A percentile compares a stretch with the other conserved stretches of the same genome.
Evolutionary conservation across 2,888 invertebrate species (phyloP).

Genomic region (Strigamia maritima): DNA sequence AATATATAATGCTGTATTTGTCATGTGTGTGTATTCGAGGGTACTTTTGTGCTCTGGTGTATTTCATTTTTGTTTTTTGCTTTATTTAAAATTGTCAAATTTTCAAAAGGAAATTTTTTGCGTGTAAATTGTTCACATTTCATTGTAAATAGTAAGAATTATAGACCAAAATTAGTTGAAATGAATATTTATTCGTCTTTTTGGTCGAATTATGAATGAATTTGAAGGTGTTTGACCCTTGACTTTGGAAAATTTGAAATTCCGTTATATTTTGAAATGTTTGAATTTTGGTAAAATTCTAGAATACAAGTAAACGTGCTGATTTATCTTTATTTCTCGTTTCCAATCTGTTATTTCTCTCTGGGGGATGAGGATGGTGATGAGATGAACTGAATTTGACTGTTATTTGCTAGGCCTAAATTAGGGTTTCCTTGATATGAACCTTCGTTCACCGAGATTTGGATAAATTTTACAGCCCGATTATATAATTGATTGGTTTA

Average conservation of each 20-base stretch:
- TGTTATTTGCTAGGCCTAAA: background rate
- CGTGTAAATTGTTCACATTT: background rate
- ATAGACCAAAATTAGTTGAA: background rate
- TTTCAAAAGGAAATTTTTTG: background rate
- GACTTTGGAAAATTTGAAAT: background rate
- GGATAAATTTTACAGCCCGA: background rate
- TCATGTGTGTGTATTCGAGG: background rate
- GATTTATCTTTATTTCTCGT: background rate
- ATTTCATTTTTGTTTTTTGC: background rate
- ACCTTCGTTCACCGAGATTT: background rate
- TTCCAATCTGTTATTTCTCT: background rate
- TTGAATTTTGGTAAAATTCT: background rate
- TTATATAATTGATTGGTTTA: background rate
- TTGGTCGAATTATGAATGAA: background rate
- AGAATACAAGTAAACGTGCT: background rate
- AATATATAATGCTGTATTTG: background rate
- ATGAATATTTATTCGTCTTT: background rate
- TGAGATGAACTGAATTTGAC: background rate
- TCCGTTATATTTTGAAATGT: background rate
- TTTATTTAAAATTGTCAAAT: background rate
- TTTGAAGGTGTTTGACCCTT: constrained; percentile 19
- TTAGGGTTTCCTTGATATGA: background rate
- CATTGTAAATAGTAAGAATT: constrained; percentile 13
- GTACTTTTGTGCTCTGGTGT: constrained; percentile 3
- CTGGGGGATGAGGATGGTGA: background rate